Evolutionary conservation across 37 sponge, comb jelly and placozoan species (phyloP).

Genomic region (Aphrocallistes beatrix): DNA sequence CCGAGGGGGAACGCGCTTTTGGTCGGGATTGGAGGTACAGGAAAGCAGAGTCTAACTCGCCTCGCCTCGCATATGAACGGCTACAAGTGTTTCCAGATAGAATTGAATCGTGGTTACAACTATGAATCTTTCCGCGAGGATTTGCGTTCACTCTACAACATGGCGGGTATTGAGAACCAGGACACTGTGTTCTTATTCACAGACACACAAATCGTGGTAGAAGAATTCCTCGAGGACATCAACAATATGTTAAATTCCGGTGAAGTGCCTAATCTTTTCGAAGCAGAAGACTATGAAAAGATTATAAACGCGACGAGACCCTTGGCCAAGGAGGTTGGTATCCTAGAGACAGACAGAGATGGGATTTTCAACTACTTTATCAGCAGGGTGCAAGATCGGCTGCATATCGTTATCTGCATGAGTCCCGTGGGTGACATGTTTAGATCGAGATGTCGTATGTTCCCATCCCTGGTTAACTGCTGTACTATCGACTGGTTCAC

Average conservation of each 20-base stretch:
- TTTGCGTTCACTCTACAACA: constrained; percentile 66
- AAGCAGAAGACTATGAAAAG: constrained; percentile 84
- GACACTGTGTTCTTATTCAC: constrained; percentile 96
- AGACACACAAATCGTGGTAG: constrained; percentile 95
- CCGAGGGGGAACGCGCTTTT: constrained; percentile 95
- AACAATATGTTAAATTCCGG: constrained; percentile 99
- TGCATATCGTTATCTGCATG: constrained; percentile 99
- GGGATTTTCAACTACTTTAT: constrained; percentile 91
- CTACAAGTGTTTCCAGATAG: constrained; percentile 98
- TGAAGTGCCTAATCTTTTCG: constrained; percentile 93
- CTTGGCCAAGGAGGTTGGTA: constrained; percentile 69
- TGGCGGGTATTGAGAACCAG: constrained; percentile 73
- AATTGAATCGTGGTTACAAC: constrained; percentile 83
- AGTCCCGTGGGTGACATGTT: constrained; percentile 97
- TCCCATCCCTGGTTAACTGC: constrained; percentile 97
- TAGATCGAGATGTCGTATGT: constrained; percentile 87
- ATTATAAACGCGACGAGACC: constrained; percentile 72
- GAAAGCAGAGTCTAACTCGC: constrained; percentile 93
- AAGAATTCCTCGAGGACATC: constrained; percentile 96
- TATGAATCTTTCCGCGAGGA: constrained; percentile 93
- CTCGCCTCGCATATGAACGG: constrained; percentile 92
- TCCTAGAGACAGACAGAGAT: constrained; percentile 80
- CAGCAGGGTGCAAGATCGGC: constrained; percentile 66
- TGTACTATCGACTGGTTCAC: constrained; percentile 99
- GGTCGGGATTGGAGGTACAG: constrained; percentile 97